Evolutionary conservation across 2,888 invertebrate species (phyloP).

Genomic region (Drosophila kokeensis): DNA sequence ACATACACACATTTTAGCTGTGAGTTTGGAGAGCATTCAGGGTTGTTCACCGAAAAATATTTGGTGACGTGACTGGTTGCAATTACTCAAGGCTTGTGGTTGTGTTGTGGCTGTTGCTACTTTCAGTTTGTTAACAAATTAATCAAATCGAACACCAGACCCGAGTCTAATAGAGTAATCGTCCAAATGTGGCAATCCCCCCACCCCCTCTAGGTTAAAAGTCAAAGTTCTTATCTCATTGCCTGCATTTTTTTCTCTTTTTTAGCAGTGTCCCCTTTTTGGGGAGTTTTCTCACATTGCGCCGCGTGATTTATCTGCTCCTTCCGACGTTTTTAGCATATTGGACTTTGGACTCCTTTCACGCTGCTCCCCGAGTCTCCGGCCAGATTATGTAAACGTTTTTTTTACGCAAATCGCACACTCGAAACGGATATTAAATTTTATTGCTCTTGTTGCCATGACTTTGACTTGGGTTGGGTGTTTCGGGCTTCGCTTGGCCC

Average conservation of each 20-base stretch:
- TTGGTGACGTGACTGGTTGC: slow-evolving; percentile 74
- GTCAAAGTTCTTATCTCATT: slow-evolving; percentile 48
- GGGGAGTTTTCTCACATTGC: slow-evolving; percentile 76
- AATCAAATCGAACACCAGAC: slow-evolving; percentile 82
- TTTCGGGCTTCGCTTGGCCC: slow-evolving; percentile 18
- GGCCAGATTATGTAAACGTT: slow-evolving; percentile 73
- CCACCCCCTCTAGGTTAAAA: not conserved
- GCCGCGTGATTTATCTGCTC: slow-evolving; percentile 72
- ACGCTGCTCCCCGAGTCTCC: slow-evolving; percentile 27
- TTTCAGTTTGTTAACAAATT: slow-evolving; percentile 84
- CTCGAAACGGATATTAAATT: slow-evolving; percentile 79
- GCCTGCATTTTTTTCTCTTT: slow-evolving; percentile 37
- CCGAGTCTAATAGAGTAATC: slow-evolving; percentile 71
- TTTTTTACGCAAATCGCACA: slow-evolving; percentile 65
- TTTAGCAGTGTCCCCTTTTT: slow-evolving; percentile 54
- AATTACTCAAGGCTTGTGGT: slow-evolving; percentile 75
- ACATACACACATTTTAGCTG: not conserved
- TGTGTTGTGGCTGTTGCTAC: slow-evolving; percentile 76
- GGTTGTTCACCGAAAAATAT: slow-evolving; percentile 43
- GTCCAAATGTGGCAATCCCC: slow-evolving; percentile 57
- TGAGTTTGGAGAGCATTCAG: slow-evolving; percentile 10
- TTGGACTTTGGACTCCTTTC: slow-evolving; percentile 23
- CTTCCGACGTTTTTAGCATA: slow-evolving; percentile 73
- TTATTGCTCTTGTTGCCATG: slow-evolving; percentile 80
- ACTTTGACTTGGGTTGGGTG: slow-evolving; percentile 42